phyloP scores from a whole-genome alignment of 2,888 invertebrate genomes.

The Campopleginae sp. region DNA sequence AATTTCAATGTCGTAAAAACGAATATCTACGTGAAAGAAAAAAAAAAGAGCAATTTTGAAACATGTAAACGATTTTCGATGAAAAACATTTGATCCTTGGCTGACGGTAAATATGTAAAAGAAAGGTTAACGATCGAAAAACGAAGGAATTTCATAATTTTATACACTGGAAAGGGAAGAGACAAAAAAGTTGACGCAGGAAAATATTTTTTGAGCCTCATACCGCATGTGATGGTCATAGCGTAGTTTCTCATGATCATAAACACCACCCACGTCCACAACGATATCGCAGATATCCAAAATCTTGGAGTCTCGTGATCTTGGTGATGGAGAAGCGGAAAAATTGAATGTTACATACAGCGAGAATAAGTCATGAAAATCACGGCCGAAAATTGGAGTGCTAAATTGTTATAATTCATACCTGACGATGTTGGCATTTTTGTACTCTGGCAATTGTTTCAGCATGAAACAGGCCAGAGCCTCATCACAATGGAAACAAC shows the following conservation, averaged over 20 bases:
- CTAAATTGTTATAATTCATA: slow-evolving; percentile 72
- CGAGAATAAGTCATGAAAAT: neutral
- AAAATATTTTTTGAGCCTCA: neutral
- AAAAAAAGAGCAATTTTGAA: neutral
- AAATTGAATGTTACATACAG: neutral
- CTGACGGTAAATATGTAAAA: no score
- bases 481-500: slow-evolving; percentile 97
- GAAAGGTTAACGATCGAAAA: no score
- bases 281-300: slow-evolving; percentile 95
- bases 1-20: no score
- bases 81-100: no score
- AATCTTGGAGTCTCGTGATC: slow-evolving; percentile 86
- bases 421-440: slow-evolving; percentile 91
- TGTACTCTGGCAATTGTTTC: slow-evolving; percentile 91
- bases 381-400: neutral
- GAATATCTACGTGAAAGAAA: neutral
- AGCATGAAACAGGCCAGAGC: slow-evolving; percentile 97
- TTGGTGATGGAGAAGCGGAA: slow-evolving; percentile 73
- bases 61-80: neutral
- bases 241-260: slow-evolving; percentile 89
- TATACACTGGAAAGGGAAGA: no score
- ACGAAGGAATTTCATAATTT: no score
- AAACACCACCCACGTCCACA: slow-evolving; percentile 96
- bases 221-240: slow-evolving; percentile 98
- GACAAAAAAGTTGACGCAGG: neutral